Conservation (phyloP, 2,888 invertebrate species). For the Nebria salina region DNA sequence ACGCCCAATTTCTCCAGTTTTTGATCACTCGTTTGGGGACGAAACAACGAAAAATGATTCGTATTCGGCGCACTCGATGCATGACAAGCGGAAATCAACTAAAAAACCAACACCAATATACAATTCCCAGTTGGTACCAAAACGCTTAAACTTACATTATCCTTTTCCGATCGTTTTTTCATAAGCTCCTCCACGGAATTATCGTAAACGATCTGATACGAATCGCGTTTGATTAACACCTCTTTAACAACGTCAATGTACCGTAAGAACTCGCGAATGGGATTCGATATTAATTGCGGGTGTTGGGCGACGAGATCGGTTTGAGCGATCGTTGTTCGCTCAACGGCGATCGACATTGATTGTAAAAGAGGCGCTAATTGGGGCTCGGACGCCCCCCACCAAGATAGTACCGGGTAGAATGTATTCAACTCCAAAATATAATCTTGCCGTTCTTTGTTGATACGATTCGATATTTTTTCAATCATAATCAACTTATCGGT, state of each 20-base stretch:
- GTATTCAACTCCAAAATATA: constrained; percentile 67
- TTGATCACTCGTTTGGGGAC: constrained; percentile 69
- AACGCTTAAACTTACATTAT: constrained; percentile 63
- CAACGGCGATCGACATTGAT: constrained; percentile 64
- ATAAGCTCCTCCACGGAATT: constrained; percentile 70
- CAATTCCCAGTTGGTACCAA: too few species aligned
- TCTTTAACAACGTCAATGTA: constrained; percentile 76
- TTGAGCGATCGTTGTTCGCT: constrained; percentile 65
- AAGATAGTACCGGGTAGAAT: constrained; percentile 70
- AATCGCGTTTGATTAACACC: constrained; percentile 70
- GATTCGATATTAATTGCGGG: constrained; percentile 60
- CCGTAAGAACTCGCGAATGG: constrained; percentile 70
- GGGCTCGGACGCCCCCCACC: constrained; percentile 71
- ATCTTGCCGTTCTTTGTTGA: constrained; percentile 71
- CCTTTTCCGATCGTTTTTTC: constrained; percentile 70
- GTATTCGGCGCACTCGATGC: constrained; percentile 46
- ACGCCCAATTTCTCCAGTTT: constrained; percentile 65
- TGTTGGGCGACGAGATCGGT: constrained; percentile 62
- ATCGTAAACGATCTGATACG: constrained; percentile 73
- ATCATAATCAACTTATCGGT: constrained; percentile 71
- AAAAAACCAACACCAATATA: background rate
- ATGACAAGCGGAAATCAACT: constrained; percentile 27
- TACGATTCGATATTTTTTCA: constrained; percentile 72
- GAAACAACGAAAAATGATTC: constrained; percentile 66
- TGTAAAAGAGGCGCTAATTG: constrained; percentile 63